Evolutionary conservation across 2,797 vertebrate genomes (phyloP).

Genomic region (Spizella passerina): DNA sequence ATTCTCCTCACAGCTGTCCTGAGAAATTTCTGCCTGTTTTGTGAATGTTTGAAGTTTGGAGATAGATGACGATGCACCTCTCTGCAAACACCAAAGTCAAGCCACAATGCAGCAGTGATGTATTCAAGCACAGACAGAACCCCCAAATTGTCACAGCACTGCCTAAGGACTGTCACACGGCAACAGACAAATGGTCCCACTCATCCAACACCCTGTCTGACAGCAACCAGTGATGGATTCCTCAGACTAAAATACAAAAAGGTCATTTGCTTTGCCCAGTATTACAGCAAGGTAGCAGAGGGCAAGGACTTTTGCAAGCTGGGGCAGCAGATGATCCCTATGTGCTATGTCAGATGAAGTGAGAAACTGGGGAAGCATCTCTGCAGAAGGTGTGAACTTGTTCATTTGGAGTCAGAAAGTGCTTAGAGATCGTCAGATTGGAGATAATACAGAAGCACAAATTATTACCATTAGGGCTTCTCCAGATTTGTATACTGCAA

Average conservation of each 20-base stretch:
- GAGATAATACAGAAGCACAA: neutral
- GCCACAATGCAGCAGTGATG: neutral
- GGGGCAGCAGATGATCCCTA: neutral
- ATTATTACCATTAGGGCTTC: neutral
- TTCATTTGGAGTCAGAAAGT: neutral
- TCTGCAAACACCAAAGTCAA: neutral
- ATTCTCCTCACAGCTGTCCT: neutral
- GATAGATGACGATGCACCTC: neutral
- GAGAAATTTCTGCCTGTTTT: neutral
- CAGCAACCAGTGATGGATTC: conserved; percentile 43
- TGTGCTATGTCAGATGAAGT: neutral
- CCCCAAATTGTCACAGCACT: neutral
- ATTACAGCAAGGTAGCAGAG: neutral
- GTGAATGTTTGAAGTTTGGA: neutral
- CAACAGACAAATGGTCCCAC: conserved; percentile 39
- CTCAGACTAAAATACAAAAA: neutral
- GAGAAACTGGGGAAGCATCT: neutral
- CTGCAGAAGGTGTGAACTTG: neutral
- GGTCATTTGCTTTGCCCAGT: conserved; percentile 1
- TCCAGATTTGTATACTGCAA: neutral
- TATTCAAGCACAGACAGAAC: neutral
- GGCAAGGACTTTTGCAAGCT: neutral
- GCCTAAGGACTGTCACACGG: neutral
- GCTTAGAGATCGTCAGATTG: neutral
- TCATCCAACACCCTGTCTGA: conserved; percentile 45